Evolutionary conservation across 2,888 invertebrate species (phyloP).

Genomic region (Spodoptera exigua): DNA sequence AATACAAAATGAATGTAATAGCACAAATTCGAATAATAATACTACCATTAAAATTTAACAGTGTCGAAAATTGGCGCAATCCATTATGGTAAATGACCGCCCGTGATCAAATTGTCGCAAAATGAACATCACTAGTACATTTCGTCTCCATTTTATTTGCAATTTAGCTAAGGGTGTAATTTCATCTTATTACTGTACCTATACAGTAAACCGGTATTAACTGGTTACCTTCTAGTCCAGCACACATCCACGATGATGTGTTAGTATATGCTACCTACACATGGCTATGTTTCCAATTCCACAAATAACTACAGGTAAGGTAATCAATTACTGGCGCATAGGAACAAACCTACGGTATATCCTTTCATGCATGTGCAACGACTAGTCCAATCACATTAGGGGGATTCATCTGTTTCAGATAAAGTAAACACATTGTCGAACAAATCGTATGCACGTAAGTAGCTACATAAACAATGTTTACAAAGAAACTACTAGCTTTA

Average conservation of each 20-base stretch:
- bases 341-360: slow-evolving; percentile 21
- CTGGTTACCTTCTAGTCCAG: slow-evolving; percentile 21
- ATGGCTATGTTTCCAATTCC: slow-evolving; percentile 15
- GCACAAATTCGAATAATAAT: slow-evolving; percentile 51
- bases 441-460: slow-evolving; percentile 34
- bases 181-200: slow-evolving; percentile 65
- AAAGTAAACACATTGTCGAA: slow-evolving; percentile 37
- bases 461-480: slow-evolving; percentile 14
- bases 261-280: not conserved
- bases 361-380: slow-evolving; percentile 42
- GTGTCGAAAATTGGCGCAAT: slow-evolving; percentile 69
- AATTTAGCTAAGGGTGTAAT: slow-evolving; percentile 66
- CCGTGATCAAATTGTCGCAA: slow-evolving; percentile 70
- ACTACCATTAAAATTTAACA: slow-evolving; percentile 66
- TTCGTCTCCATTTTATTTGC: slow-evolving; percentile 71
- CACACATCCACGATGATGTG: slow-evolving; percentile 1
- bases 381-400: slow-evolving; percentile 53
- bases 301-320: slow-evolving; percentile 37
- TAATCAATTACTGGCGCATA: slow-evolving; percentile 48
- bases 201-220: slow-evolving; percentile 23
- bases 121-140: slow-evolving; percentile 70
- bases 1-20: slow-evolving; percentile 44
- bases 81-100: slow-evolving; percentile 72
- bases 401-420: slow-evolving; percentile 39
- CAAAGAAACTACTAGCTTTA: slow-evolving; percentile 30